Conservation (phyloP, 2,797 vertebrate genomes). For the Tolypeutes matacus region DNA sequence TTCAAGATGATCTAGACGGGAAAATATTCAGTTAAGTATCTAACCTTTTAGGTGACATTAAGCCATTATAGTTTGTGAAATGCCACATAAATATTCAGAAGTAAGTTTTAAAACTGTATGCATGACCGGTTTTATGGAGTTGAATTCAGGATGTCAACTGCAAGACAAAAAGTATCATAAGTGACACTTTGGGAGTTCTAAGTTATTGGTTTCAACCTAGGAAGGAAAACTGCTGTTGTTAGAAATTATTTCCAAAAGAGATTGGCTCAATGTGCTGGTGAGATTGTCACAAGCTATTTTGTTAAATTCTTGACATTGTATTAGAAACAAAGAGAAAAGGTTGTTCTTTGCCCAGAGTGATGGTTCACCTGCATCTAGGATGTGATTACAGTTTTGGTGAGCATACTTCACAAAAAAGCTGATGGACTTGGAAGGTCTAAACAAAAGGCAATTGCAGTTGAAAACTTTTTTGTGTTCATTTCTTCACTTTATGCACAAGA, state of each 20-base stretch:
- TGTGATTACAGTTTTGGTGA: background rate
- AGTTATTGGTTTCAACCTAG: background rate
- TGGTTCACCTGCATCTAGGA: background rate
- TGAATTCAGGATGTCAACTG: background rate
- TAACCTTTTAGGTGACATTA: slow-evolving; percentile 12
- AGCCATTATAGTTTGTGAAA: slow-evolving; percentile 10
- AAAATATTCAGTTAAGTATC: slow-evolving; percentile 9
- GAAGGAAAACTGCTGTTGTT: background rate
- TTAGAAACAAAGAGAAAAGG: slow-evolving; percentile 14
- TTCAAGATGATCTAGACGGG: background rate
- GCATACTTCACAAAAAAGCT: background rate
- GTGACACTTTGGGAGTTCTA: background rate
- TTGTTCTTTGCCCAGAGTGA: slow-evolving; percentile 34
- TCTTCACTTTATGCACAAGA: slow-evolving; percentile 13
- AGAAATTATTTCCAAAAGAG: slow-evolving; percentile 43
- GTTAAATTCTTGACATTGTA: background rate
- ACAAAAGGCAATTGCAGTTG: background rate
- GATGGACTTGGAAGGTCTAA: background rate
- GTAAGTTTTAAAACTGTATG: background rate
- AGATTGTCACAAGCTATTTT: slow-evolving; percentile 7
- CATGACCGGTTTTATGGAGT: background rate
- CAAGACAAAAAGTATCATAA: background rate
- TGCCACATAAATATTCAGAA: slow-evolving; percentile 1
- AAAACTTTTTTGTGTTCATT: background rate
- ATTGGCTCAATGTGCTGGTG: background rate